Base-by-base conservation (phyloP, 2,888 invertebrate species). In the Lamellibrachia satsuma region DNA sequence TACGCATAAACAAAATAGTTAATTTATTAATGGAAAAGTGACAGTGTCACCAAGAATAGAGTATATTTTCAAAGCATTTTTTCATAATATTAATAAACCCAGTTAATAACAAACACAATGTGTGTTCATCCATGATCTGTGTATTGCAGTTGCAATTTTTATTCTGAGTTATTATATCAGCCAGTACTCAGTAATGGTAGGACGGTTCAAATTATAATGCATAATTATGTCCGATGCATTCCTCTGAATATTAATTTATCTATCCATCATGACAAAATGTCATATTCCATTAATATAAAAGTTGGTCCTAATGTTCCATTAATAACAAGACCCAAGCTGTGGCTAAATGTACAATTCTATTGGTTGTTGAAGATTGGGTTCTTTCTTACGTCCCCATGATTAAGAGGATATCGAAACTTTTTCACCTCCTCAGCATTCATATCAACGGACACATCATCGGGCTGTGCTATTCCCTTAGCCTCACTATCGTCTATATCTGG, bases 341-440 rank as follows among this genome's bases (percentile, higher is more conserved):
- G 75, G 22, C 75, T 75, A 75, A 75, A 75, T 22, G 22, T 75
- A 91, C 52, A 91, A 15, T 91, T n/a, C 9, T 91, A 92, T 51
- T 90, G 27, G 27, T 57, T 55, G 39, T 0, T n/a, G 92, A 93
- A 94, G 22, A 94, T 91, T 52, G 94, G 94, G 93, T 94, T 94
- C 55, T 93, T 92, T 75, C 94, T 90, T 27, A 93, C 94, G 51
- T 93, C 93, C 1, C 94, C 94, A 52, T 92, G 92, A 9, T 93
- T 92, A 91, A 94, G 93, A 4, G 94, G 94, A 90, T 93, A 92
- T 52, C 94, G 92, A 92, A 94, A 94, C 52, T 91, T 93, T 52
- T 92, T 90, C 9, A 90, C 52, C 7, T 93, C 94, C 9, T 94
- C 90, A 9, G 91, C 93, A 7, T 93, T 91, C 91, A 92, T 91